phyloP scores from a whole-genome alignment of 37 sponge, comb jelly and placozoan genomes.

The Corticium candelabrum region DNA sequence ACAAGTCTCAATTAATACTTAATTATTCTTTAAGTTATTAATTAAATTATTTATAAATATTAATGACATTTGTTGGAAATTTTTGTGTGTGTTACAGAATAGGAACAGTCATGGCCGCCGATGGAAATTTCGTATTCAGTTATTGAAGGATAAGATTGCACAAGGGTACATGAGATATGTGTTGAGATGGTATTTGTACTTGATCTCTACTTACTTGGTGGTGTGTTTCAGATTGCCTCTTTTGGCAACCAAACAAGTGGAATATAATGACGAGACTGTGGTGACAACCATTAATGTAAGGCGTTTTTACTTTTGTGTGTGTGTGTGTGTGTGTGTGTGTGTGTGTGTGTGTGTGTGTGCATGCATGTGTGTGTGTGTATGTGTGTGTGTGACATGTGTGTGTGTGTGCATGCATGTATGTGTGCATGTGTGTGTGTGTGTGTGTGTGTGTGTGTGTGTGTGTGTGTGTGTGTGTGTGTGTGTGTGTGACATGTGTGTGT shows the following conservation, averaged over 20 bases:
- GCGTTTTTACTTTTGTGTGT: too few species aligned
- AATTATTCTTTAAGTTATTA: not conserved
- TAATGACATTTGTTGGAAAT: too few species aligned
- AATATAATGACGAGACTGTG: too few species aligned
- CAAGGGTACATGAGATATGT: conserved; percentile 26
- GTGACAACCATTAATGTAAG: too few species aligned
- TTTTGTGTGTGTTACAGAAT: conserved; percentile 14
- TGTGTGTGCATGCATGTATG: conserved; percentile 8
- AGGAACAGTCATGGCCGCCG: conserved; percentile 52
- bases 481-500: too few species aligned
- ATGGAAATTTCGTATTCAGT: conserved; percentile 78
- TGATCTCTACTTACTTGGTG: not conserved
- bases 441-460: too few species aligned
- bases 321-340: too few species aligned
- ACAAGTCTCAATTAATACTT: not conserved
- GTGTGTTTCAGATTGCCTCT: too few species aligned
- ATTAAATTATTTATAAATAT: not conserved
- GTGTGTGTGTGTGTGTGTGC: not conserved
- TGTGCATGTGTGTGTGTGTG: too few species aligned
- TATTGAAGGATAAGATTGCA: conserved; percentile 44
- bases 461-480: not conserved
- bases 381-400: too few species aligned
- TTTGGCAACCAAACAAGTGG: too few species aligned
- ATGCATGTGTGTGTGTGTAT: not conserved
- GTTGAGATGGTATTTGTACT: not conserved